Evolutionary conservation across 35 echinoderm and acorn worm genomes (phyloP).

Genomic region (Diadema setosum): DNA sequence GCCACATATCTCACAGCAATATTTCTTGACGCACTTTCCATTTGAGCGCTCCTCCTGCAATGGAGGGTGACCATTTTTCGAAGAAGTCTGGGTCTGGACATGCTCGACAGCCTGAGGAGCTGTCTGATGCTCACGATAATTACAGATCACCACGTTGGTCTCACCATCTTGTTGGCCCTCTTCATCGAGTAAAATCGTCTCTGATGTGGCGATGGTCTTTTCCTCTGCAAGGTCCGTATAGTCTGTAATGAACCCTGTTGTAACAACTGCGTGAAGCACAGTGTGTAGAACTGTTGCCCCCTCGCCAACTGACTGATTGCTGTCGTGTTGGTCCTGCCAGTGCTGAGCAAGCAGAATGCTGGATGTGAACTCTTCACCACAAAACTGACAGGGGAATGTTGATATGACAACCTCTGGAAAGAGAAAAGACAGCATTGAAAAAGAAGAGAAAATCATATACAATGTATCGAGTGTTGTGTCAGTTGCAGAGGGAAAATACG

Average conservation of each 20-base stretch:
- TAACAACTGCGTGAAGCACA: no score
- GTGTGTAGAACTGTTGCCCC: no score
- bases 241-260: no score
- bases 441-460: not conserved
- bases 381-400: not conserved
- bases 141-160: no score
- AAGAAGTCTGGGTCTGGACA: not conserved
- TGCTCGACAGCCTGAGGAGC: not conserved
- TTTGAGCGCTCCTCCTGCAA: not conserved
- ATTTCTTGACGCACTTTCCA: not conserved
- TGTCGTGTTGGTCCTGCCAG: not conserved
- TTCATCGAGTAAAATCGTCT: no score
- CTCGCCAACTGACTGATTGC: no score
- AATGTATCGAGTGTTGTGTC: no score
- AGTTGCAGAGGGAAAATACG: no score
- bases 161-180: no score
- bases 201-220: no score
- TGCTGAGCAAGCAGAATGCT: conserved; percentile 8
- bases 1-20: not conserved
- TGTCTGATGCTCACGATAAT: not conserved
- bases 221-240: no score
- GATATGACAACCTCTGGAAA: not conserved
- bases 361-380: not conserved
- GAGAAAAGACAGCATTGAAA: not conserved
- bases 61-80: no score